A percentile compares a stretch with the other conserved stretches of the same genome.
phyloP scores from a whole-genome alignment of 2,113 vertebrate species.

The Hypanus sabinus region DNA sequence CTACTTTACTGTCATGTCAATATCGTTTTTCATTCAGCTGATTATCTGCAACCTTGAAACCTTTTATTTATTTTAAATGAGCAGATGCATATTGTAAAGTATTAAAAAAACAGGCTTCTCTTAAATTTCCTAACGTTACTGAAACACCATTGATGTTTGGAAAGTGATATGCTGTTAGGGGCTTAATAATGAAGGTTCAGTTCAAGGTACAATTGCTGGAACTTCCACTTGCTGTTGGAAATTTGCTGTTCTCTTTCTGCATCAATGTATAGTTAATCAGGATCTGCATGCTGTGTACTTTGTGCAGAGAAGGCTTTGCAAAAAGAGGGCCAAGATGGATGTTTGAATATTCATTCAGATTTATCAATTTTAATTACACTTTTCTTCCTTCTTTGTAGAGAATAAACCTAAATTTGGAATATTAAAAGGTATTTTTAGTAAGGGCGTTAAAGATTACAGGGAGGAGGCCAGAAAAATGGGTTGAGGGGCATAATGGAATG shows the following conservation, averaged over 20 bases:
- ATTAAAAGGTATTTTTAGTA: background rate
- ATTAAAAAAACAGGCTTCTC: slow-evolving; percentile 97
- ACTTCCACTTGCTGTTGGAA: slow-evolving; percentile 89
- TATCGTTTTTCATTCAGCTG: slow-evolving; percentile 92
- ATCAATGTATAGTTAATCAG: slow-evolving; percentile 77
- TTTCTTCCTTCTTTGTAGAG: background rate
- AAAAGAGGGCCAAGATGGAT: background rate
- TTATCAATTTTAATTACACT: background rate
- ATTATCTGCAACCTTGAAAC: slow-evolving; percentile 96
- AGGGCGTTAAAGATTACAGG: no score
- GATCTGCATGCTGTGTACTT: slow-evolving; percentile 62
- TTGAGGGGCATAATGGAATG: no score
- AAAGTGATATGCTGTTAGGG: slow-evolving; percentile 82
- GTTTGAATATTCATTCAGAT: background rate
- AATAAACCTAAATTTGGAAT: background rate
- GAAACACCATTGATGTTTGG: slow-evolving; percentile 78
- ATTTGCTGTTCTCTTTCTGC: slow-evolving; percentile 84
- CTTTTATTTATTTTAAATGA: slow-evolving; percentile 98
- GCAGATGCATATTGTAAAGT: slow-evolving; percentile 92
- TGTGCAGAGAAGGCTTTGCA: slow-evolving; percentile 43
- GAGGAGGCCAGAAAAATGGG: no score
- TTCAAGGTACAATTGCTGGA: slow-evolving; percentile 71
- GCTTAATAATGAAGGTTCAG: slow-evolving; percentile 81
- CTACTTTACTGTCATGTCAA: no score
- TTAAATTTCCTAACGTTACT: slow-evolving; percentile 80